Evolutionary conservation across 2,113 vertebrate genomes (phyloP).

Genomic region (Coracopsis vasa): DNA sequence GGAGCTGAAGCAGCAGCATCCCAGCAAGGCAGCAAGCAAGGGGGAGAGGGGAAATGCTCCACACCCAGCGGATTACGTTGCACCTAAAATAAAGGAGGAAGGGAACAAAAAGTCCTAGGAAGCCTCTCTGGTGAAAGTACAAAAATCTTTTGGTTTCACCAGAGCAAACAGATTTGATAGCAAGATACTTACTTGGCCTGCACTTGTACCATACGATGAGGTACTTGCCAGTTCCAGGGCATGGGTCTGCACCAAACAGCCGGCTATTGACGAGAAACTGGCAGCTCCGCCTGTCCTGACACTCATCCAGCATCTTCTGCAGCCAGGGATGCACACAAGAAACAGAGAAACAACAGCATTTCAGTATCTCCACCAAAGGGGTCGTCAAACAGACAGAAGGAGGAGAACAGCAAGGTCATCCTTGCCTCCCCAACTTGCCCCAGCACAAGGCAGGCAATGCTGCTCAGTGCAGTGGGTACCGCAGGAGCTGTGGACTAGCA

Average conservation of each 20-base stretch:
- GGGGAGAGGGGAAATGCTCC: fast-evolving
- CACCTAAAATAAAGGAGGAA: neutral
- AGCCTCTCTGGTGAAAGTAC: neutral
- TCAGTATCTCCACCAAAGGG: neutral
- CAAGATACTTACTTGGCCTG: conserved; percentile 84
- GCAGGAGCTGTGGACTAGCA: fast-evolving
- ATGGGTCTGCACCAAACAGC: conserved; percentile 85
- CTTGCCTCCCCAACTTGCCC: neutral
- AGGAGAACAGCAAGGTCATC: neutral
- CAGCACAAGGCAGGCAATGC: fast-evolving
- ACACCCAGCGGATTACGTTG: neutral
- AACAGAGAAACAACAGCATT: conserved; percentile 25
- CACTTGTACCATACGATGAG: conserved; percentile 91
- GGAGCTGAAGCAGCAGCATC: neutral
- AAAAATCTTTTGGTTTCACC: neutral
- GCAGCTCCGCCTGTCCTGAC: conserved; percentile 89
- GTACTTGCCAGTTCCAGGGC: conserved; percentile 85
- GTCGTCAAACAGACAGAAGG: fast-evolving
- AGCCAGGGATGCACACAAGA: neutral
- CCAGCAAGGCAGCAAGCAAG: neutral
- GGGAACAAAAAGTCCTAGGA: neutral
- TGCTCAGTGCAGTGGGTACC: fast-evolving
- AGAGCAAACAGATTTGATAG: neutral
- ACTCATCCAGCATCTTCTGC: conserved; percentile 91
- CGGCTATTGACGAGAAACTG: conserved; percentile 87